Percentiles rank a stretch among this genome's conserved stretches.
Evolutionary conservation across 1,140 invertebrate genomes (phyloP).

Genomic region (Bactericera cockerelli): DNA sequence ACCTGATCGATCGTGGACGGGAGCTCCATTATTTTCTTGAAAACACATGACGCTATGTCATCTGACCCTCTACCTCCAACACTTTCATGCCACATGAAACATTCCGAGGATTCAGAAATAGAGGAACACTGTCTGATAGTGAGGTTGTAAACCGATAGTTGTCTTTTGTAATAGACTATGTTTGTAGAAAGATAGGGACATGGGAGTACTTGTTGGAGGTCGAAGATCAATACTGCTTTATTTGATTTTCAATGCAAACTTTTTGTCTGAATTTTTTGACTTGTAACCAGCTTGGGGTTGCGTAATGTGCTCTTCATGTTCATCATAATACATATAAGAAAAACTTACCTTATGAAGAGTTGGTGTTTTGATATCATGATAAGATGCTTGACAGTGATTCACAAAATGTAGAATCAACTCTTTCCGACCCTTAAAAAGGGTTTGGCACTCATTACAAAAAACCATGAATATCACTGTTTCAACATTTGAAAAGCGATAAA

Average conservation of each 20-base stretch:
- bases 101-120: neutral
- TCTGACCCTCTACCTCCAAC: constrained; percentile 5
- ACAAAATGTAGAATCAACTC: too few species aligned
- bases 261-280: too few species aligned
- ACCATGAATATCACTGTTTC: too few species aligned
- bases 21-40: constrained; percentile 1
- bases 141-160: constrained; percentile 13
- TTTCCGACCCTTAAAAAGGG: too few species aligned
- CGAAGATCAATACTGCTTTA: constrained; percentile 1
- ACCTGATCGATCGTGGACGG: neutral
- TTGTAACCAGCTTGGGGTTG: too few species aligned
- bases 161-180: constrained; percentile 3
- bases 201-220: constrained; percentile 7
- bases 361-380: too few species aligned
- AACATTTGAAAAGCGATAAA: too few species aligned
- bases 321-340: too few species aligned
- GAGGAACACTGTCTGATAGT: neutral
- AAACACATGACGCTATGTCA: constrained; percentile 6
- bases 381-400: too few species aligned
- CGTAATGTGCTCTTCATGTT: too few species aligned
- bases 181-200: neutral
- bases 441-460: too few species aligned
- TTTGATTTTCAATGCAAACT: constrained; percentile 11
- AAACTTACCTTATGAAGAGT: too few species aligned
- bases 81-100: constrained; percentile 7